phyloP scores from a whole-genome alignment of 2,113 vertebrate genomes.

The Pedionomus torquatus region DNA sequence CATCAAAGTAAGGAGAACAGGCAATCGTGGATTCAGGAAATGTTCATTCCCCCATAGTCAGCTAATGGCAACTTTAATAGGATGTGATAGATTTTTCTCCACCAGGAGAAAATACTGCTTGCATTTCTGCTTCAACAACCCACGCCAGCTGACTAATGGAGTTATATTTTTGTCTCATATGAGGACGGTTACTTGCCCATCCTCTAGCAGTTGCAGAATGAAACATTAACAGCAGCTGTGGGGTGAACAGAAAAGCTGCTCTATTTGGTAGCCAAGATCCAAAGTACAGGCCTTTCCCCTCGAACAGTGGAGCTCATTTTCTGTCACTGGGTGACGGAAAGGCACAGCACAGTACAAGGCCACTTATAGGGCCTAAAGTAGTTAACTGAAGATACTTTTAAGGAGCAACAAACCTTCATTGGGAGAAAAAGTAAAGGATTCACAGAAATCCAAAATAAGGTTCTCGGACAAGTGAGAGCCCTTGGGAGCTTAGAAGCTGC shows the following conservation, averaged over 20 bases:
- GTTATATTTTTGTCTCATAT: constrained; percentile 66
- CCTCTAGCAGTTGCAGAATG: constrained; percentile 59
- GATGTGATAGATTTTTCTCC: constrained; percentile 63
- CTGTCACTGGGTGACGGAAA: neutral
- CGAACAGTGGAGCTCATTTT: constrained; percentile 32
- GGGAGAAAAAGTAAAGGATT: neutral
- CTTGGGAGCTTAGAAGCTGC: neutral
- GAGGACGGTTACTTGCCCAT: constrained; percentile 53
- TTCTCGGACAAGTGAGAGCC: neutral
- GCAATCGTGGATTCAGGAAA: constrained; percentile 52
- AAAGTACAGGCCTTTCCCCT: constrained; percentile 1
- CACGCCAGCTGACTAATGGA: constrained; percentile 73
- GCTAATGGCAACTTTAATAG: constrained; percentile 68
- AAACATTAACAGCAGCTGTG: constrained; percentile 62
- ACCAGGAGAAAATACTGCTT: constrained; percentile 68
- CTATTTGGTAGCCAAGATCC: constrained; percentile 47
- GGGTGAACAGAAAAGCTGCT: constrained; percentile 50
- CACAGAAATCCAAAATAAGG: neutral
- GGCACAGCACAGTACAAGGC: neutral
- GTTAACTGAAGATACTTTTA: neutral
- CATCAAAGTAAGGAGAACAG: constrained; percentile 42
- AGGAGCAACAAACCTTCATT: neutral
- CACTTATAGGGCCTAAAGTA: constrained; percentile 2
- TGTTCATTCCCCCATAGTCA: constrained; percentile 38
- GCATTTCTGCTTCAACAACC: constrained; percentile 68